A percentile compares a stretch with the other conserved stretches of the same genome.
Evolutionary conservation across 2,797 vertebrate species (phyloP).

Genomic region (Neoniphon sammara): DNA sequence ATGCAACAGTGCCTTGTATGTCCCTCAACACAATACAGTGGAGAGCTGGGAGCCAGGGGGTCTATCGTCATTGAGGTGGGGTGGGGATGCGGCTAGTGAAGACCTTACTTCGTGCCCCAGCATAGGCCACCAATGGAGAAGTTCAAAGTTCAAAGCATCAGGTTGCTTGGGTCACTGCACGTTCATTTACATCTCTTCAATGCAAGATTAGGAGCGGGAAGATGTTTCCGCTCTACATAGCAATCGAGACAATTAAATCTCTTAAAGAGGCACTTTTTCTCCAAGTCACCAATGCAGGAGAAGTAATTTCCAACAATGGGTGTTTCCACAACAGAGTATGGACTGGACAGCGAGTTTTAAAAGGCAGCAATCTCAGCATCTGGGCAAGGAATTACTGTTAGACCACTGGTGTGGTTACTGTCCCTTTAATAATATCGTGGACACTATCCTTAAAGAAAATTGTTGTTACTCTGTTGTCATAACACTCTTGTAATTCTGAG

Average conservation of each 20-base stretch:
- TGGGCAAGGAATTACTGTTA: too few relatives aligned
- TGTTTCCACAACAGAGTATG: too few relatives aligned
- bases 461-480: too few relatives aligned
- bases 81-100: not conserved
- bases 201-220: slow-evolving; percentile 8
- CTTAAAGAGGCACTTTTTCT: slow-evolving; percentile 11
- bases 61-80: slow-evolving; percentile 24
- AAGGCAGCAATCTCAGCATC: too few relatives aligned
- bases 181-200: slow-evolving; percentile 4
- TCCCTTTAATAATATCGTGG: too few relatives aligned
- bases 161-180: slow-evolving; percentile 36
- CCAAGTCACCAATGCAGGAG: not conserved
- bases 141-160: slow-evolving; percentile 56
- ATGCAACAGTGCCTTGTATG: slow-evolving; percentile 29
- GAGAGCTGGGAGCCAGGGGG: slow-evolving; percentile 11
- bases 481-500: too few relatives aligned
- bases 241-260: slow-evolving; percentile 44
- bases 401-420: too few relatives aligned
- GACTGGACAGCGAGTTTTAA: too few relatives aligned
- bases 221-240: slow-evolving; percentile 61
- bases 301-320: not conserved
- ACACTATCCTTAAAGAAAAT: too few relatives aligned
- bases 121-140: slow-evolving; percentile 14
- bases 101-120: slow-evolving; percentile 25
- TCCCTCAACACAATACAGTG: not conserved